phyloP scores from a whole-genome alignment of 2,113 vertebrate genomes.

The Girardinichthys multiradiatus region DNA sequence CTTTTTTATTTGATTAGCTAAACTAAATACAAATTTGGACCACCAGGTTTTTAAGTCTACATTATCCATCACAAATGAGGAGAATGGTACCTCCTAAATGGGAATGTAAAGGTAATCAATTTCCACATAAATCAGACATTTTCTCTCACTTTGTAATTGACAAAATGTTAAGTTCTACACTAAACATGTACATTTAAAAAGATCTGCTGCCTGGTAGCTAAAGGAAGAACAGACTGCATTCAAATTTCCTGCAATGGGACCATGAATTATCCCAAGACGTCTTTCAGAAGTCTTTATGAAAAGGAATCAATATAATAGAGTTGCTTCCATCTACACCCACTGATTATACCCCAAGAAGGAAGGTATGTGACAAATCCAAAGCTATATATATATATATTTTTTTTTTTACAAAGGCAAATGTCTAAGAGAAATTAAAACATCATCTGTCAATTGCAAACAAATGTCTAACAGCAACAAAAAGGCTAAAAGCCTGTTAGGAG shows the following conservation, averaged over 20 bases:
- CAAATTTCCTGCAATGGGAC: constrained; percentile 8
- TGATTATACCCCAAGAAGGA: neutral
- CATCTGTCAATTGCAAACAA: constrained; percentile 44
- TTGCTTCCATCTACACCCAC: constrained; percentile 31
- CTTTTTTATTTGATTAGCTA: constrained; percentile 19
- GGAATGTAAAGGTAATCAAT: constrained; percentile 51
- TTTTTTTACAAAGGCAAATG: constrained; percentile 30
- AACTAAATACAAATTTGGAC: constrained; percentile 24
- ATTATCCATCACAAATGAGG: constrained; percentile 37
- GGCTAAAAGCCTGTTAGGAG: constrained; percentile 15
- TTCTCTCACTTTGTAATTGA: constrained; percentile 40
- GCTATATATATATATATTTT: no score
- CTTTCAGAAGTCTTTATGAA: constrained; percentile 31
- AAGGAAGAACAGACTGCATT: constrained; percentile 2
- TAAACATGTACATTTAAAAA: constrained; percentile 35
- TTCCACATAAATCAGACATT: constrained; percentile 60
- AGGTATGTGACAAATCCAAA: constrained; percentile 48
- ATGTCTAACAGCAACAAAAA: constrained; percentile 26
- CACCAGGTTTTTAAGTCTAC: constrained; percentile 19
- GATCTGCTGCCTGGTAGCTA: constrained; percentile 17
- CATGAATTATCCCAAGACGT: constrained; percentile 12
- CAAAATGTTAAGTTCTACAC: constrained; percentile 57
- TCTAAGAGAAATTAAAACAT: constrained; percentile 44
- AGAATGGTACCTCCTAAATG: constrained; percentile 23
- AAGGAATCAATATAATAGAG: constrained; percentile 56